Percentiles rank a stretch among this genome's conserved stretches.
Evolutionary conservation across 2,113 vertebrate genomes (phyloP).

Genomic region (Chaenocephalus aceratus): DNA sequence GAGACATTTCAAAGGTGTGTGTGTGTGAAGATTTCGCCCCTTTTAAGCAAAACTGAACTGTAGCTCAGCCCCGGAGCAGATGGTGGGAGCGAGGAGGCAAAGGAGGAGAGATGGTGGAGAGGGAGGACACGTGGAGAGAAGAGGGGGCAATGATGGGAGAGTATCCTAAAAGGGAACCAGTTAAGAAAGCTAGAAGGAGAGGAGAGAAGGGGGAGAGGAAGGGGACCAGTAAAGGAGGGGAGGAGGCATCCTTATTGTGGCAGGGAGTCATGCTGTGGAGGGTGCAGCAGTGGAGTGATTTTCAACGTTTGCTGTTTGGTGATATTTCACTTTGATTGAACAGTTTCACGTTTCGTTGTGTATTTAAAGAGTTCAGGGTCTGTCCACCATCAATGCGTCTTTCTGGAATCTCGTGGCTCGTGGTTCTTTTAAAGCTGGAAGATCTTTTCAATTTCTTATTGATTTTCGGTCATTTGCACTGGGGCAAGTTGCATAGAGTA

Average conservation of each 20-base stretch:
- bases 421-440: no score
- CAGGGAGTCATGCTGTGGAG: constrained; percentile 58
- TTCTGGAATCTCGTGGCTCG: background rate
- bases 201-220: background rate
- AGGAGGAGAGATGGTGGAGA: constrained; percentile 7
- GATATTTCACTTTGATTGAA: constrained; percentile 20
- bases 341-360: background rate
- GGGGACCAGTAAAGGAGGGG: constrained; percentile 23
- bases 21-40: constrained; percentile 38
- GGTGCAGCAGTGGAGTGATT: constrained; percentile 70
- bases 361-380: background rate
- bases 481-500: no score
- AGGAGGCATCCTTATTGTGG: constrained; percentile 26
- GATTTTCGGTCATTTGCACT: no score
- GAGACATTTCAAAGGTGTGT: constrained; percentile 32
- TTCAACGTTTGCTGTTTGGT: constrained; percentile 20
- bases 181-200: background rate
- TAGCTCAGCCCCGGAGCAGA: constrained; percentile 62
- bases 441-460: no score
- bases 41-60: constrained; percentile 32
- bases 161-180: background rate
- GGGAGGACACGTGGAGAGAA: background rate
- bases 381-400: background rate
- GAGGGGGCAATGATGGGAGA: constrained; percentile 2
- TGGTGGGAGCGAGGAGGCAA: constrained; percentile 37